Conservation (phyloP, 2,113 vertebrate species). For the Polypterus senegalus region DNA sequence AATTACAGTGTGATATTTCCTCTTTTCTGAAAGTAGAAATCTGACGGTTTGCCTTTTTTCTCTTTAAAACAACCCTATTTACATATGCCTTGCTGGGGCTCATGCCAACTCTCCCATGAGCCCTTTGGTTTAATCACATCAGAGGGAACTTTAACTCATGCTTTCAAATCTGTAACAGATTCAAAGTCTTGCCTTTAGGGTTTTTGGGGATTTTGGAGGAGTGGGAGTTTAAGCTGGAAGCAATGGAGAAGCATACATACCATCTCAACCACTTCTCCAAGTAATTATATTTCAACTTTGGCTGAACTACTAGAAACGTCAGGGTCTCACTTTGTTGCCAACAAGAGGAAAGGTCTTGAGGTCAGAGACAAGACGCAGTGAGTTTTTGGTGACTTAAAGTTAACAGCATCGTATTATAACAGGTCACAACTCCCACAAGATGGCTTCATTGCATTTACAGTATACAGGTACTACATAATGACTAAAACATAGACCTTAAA, state of each 20-base stretch:
- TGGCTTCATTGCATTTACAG: no score
- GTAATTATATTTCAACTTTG: slow-evolving; percentile 55
- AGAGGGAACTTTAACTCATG: slow-evolving; percentile 47
- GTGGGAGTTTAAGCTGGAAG: slow-evolving; percentile 6
- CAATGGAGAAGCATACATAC: slow-evolving; percentile 31
- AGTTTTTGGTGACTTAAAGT: slow-evolving; percentile 16
- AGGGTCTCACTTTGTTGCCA: slow-evolving; percentile 45
- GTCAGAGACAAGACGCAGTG: slow-evolving; percentile 29
- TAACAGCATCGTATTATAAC: neutral
- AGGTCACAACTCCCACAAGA: no score
- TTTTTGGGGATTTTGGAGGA: neutral
- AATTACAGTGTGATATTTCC: slow-evolving; percentile 1
- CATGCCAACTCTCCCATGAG: slow-evolving; percentile 46
- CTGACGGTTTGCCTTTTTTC: neutral
- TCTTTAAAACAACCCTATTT: slow-evolving; percentile 33
- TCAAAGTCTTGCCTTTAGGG: slow-evolving; percentile 44
- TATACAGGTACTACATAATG: no score
- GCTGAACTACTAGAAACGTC: slow-evolving; percentile 52
- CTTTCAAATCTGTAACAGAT: slow-evolving; percentile 57
- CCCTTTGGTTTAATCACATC: slow-evolving; percentile 52
- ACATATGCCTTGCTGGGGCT: slow-evolving; percentile 31
- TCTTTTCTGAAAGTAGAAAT: neutral
- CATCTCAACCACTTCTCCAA: slow-evolving; percentile 36
- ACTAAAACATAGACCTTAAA: no score
- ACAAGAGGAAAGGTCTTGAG: slow-evolving; percentile 42